Percentiles rank a stretch among this genome's conserved stretches.
Evolutionary conservation across 2,797 vertebrate species (phyloP).

Genomic region (Eulemur coronatus): DNA sequence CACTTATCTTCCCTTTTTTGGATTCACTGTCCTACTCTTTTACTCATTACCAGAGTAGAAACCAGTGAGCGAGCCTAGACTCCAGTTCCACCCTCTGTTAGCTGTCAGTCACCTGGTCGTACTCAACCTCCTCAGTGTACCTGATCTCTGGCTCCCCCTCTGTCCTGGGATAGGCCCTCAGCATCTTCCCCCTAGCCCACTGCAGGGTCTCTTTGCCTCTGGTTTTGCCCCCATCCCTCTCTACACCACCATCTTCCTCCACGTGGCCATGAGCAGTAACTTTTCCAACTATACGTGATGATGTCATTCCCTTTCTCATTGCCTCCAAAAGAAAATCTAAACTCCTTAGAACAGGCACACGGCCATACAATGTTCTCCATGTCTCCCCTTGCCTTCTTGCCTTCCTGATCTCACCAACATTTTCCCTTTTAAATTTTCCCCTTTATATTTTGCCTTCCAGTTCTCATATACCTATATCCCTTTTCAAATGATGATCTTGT

Average conservation of each 20-base stretch:
- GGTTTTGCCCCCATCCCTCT: background rate
- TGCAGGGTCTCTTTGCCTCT: background rate
- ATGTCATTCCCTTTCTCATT: background rate
- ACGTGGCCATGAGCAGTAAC: background rate
- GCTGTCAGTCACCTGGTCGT: background rate
- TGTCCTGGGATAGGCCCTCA: background rate
- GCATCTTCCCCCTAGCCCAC: background rate
- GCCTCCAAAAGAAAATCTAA: slow-evolving; percentile 7
- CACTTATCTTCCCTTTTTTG: background rate
- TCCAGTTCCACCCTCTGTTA: background rate
- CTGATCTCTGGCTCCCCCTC: background rate
- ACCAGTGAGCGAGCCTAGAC: background rate
- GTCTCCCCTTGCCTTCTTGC: background rate
- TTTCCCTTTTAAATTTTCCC: background rate
- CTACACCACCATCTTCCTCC: background rate
- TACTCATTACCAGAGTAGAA: background rate
- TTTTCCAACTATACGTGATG: background rate
- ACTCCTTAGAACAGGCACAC: background rate
- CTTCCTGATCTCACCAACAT: background rate
- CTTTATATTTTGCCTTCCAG: background rate
- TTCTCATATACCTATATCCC: background rate
- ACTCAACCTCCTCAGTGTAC: background rate
- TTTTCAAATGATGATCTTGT: background rate
- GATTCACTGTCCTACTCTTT: background rate
- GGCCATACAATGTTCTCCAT: background rate